Base-by-base conservation (phyloP, 1,140 invertebrate genomes). In the Holcopasites calliopsidis region DNA sequence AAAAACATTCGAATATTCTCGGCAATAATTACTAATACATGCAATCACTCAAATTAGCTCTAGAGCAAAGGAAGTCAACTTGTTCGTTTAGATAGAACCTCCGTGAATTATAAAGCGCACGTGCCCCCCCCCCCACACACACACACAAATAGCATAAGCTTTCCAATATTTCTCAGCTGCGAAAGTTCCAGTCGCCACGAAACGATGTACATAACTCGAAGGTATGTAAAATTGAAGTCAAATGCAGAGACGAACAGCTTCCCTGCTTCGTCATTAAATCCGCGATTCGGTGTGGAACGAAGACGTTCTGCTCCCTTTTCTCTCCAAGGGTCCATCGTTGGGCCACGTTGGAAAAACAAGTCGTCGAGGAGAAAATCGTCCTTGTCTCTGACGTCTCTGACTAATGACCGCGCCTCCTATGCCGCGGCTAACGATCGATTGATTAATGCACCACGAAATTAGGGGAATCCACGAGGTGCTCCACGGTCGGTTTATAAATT, bases 381-480 rank as follows among this genome's bases (percentile, higher is more conserved):
- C 61, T 83, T 83, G 81, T 82, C 79, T 75, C 68, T 82, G 80
- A 83, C 80, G 60, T 82, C 82, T 77, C 54, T 82, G 80, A 83
- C 76, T 80, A 80, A 82, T 77, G 73, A 80, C 31, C 26, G 11
- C 7, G 16, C 7, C 11, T 44, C 49, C 31, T 70, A 80, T 81
- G 80, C 64, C 35, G 11, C 47, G 76, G 83, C 80, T 86, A 86
- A 85, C 83, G 86, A 88, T 88, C 80, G 77, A 85, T 85, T 80
- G 78, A 81, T 80, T 77, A 78, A 81, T 77, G 79, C 73, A 60
- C 61, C 76, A 52, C 42, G 73, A 85, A 86, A 78, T 83, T 83
- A 70, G 52, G 70, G 77, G 82, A 83, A 82, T 18, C 50, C n/a
- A 13, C 35, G 26, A 6, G 13, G 44, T n/a, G n/a, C n/a, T n/a